Evolutionary conservation across 2,797 vertebrate genomes (phyloP), one percentile per base, ranked within the genome.

Genomic region (Tarsius wallacei): DNA sequence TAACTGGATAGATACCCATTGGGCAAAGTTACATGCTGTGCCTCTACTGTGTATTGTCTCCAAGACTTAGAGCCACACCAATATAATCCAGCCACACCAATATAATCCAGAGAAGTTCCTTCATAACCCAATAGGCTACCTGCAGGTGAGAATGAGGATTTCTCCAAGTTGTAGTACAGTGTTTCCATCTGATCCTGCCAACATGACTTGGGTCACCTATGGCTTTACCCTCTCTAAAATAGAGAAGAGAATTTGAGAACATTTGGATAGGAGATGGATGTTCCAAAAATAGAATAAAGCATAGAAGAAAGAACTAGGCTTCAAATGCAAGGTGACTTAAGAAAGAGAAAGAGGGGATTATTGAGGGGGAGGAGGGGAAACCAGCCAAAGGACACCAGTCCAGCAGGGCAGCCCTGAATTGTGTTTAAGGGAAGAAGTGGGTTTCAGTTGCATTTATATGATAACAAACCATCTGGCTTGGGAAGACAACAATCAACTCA

Each of bases 241-340:
- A 61, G 21, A 64, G 47, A 57, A 80, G 66, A 85, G 82, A 81
- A 77, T 57, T 73, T 87, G 42, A 76, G 70, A 86, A 63, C 26
- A 74, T 81, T 90, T 14, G 51, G 21, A 51, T 1, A 70, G n/a
- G 28, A 73, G 33, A 61, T 42, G 26, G 64, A 74, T 89, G 33
- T 59, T 87, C 83, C 31, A 51, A 13, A 96, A 77, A 90, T 15
- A 97, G 76, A 85, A 92, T 55, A 96, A 94, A 88, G 51, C 57
- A 7, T 6, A 47, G 31, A 76, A 89, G 78, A 95, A 70, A 28
- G 66, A 94, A 66, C 9, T 33, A 81, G 61, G 1, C 12, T 53
- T 86, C 64, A 49, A 61, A 78, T 33, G 24, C 26, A 81, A 90
- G 36, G 24, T 74, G 9, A 42, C 6, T 53, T n/a, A 47, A 55